Evolutionary conservation across 2,113 vertebrate genomes (phyloP), one percentile per base, ranked within the genome.

Genomic region (Butorides virescens): DNA sequence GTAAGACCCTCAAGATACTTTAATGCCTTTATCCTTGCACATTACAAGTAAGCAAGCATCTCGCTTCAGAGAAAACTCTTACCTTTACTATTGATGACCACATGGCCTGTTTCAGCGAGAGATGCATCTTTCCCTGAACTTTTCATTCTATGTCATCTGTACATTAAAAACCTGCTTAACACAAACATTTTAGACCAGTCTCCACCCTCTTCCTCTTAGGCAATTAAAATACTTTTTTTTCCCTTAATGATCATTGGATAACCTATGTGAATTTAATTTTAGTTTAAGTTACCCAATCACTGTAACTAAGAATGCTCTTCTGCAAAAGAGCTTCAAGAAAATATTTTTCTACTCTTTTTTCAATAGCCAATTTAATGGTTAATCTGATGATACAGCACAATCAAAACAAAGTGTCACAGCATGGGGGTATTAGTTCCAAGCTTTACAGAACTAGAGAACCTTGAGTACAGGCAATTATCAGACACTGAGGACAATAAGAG

Each of bases 381-480:
- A 91, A 89, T 72, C 74, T 88, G 81, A 55, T 75, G 71, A 76
- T 39, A 75, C 10, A 82, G 84, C 66, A 82, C 58, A 82, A 85
- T 66, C 56, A 74, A 91, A 92, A 95, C 47, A 70, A 91, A 95
- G 70, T 65, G 30, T 25, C 93, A 68, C 94, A 92, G 92, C 68
- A 77, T 58, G 86, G 68, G 50, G n/a, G 46, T 36, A 83, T 95
- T 86, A 91, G 68, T 74, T 85, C 84, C 58, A 65, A 36, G 77
- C 84, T 68, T 68, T 52, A 77, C 70, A 68, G 73, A 72, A 53
- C 30, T 20, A 65, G 44, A 86, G 58, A 93, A 94, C 73, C 36
- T 58, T 39, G 84, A 85, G 90, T 34, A 82, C 76, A 87, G 63
- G 87, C 94, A 93, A 91, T 94, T 94, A 91, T 36, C 70, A 87